phyloP scores from a whole-genome alignment of 2,113 vertebrate genomes.

The Beaufortia kweichowensis region DNA sequence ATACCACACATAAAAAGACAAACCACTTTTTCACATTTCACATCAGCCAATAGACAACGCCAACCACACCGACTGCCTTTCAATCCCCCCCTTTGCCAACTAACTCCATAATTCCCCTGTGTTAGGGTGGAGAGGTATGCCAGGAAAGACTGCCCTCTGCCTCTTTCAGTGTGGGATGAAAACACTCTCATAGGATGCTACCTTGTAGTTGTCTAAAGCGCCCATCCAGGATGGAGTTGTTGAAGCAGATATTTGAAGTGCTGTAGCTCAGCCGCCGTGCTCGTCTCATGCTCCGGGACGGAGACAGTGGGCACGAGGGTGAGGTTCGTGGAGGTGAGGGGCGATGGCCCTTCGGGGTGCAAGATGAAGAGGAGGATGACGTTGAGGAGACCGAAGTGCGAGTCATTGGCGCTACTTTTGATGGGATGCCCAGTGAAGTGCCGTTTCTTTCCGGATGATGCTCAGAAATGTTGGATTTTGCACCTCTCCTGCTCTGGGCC shows the following conservation, averaged over 20 bases:
- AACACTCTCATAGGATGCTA: slow-evolving; percentile 56
- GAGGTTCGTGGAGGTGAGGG: slow-evolving; percentile 47
- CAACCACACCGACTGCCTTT: slow-evolving; percentile 6
- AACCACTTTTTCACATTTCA: slow-evolving; percentile 30
- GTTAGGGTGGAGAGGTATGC: slow-evolving; percentile 51
- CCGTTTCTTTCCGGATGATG: slow-evolving; percentile 71
- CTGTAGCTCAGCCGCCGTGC: slow-evolving; percentile 76
- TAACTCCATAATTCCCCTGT: slow-evolving; percentile 28
- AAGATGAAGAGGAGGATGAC: slow-evolving; percentile 54
- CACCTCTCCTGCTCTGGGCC: slow-evolving; percentile 58
- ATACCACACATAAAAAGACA: slow-evolving; percentile 57
- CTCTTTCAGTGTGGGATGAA: slow-evolving; percentile 35
- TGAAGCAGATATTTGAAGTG: slow-evolving; percentile 77
- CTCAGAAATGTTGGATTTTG: slow-evolving; percentile 47
- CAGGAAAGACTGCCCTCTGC: slow-evolving; percentile 44
- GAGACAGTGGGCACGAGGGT: slow-evolving; percentile 62
- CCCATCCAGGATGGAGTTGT: slow-evolving; percentile 75
- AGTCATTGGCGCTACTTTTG: slow-evolving; percentile 40
- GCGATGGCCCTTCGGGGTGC: slow-evolving; percentile 58
- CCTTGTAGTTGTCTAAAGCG: slow-evolving; percentile 81
- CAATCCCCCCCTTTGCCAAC: neutral
- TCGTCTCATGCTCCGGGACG: slow-evolving; percentile 69
- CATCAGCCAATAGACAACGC: slow-evolving; percentile 37
- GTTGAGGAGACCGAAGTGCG: slow-evolving; percentile 47
- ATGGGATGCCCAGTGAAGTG: slow-evolving; percentile 59